Base-by-base conservation (phyloP, 2,888 invertebrate genomes). In the Blastobasis adustella region DNA sequence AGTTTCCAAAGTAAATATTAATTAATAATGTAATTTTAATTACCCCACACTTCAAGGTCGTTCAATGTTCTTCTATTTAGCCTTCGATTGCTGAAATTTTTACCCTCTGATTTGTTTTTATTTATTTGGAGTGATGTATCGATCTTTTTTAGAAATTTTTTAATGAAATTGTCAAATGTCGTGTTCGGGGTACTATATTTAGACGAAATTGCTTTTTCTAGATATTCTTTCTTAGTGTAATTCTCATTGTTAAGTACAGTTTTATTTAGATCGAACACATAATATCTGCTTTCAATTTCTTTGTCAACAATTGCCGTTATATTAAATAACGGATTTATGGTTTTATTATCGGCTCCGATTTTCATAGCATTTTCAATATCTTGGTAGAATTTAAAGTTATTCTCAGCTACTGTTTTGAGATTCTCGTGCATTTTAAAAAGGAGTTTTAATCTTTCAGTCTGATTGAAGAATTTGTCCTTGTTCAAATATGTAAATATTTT, bases 361-460 rank as follows among this genome's bases (percentile, higher is more conserved):
- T 44, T 50, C 36, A 51, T 60, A 47, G 52, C 47, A 10, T 65
- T 63, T 57, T 39, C 52, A 0, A 68, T 50, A 43, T 61, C 54
- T 45, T 59, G 52, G 51, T 61, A 68, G 4, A 54, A 46, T 51
- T 63, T 57, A 53, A 56, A 63, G 48, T 66, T 65, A 42, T 60
- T 65, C 45, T 62, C 62, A 0, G 67, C 60, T 45, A 69, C 58
- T 10, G 55, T 61, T 37, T 59, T 63, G 40, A 73, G 59, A 51
- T 69, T 59, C 43, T 58, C 59, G 54, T 72, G 67, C 61, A 73
- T 68, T 38, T 53, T 55, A 40, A 71, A 47, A 36, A 75, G 54
- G 4, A 55, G 50, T 49, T 62, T 57, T 40, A 58, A 54, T 58
- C 66, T 63, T 1, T 54, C 37, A 43, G 54, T 54, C 40, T 54